Conservation (phyloP, 2,113 vertebrate species). For the Blennius ocellaris region DNA sequence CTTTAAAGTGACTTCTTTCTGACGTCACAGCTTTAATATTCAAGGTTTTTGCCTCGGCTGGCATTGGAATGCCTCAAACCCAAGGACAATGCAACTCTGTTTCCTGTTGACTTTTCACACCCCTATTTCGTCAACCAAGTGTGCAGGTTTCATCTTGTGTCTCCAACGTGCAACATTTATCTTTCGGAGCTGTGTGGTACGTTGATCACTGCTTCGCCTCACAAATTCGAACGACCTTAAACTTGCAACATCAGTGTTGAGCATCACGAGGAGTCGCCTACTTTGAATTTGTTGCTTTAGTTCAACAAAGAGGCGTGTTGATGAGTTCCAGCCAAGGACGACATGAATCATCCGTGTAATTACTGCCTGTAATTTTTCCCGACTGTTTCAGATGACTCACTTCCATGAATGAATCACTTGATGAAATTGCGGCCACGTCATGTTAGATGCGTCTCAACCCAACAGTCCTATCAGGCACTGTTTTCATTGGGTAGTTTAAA, state of each 20-base stretch:
- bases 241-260: neutral
- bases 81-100: neutral
- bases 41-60: neutral
- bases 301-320: neutral
- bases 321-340: neutral
- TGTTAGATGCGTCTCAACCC: no score
- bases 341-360: conserved; percentile 14
- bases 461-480: no score
- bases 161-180: conserved; percentile 12
- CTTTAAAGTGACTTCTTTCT: no score
- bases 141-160: conserved; percentile 34
- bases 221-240: neutral
- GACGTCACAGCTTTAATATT: neutral
- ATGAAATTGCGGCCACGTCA: no score
- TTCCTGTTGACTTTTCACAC: conserved; percentile 34
- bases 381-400: conserved; percentile 18
- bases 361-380: neutral
- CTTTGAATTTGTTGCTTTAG: neutral
- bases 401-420: neutral
- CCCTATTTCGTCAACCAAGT: neutral
- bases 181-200: neutral
- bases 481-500: neutral
- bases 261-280: neutral
- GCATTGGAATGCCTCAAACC: neutral
- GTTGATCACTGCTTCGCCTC: neutral